phyloP scores from a whole-genome alignment of 2,113 vertebrate species.

The Calonectris borealis region DNA sequence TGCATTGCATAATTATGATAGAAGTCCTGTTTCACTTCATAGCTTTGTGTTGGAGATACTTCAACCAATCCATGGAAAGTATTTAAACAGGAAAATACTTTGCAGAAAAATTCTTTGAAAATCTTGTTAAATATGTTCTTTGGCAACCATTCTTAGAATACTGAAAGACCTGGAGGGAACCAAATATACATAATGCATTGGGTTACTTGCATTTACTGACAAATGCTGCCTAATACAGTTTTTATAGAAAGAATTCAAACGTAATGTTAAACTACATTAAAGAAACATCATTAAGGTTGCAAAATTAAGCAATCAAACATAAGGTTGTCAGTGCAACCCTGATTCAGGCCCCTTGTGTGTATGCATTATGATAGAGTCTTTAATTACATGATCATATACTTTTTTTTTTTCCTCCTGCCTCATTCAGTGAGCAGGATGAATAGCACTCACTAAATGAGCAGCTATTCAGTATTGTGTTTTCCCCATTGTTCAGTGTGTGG shows the following conservation, averaged over 20 bases:
- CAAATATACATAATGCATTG: neutral
- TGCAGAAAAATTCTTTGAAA: neutral
- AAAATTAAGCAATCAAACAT: slow-evolving; percentile 25
- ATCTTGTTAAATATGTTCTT: slow-evolving; percentile 32
- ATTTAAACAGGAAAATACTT: slow-evolving; percentile 1
- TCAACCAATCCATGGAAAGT: neutral
- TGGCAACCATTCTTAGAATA: neutral
- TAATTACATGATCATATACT: slow-evolving; percentile 25
- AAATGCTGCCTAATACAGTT: neutral
- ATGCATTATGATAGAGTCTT: slow-evolving; percentile 2
- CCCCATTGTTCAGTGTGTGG: slow-evolving; percentile 23
- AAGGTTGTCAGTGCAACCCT: neutral
- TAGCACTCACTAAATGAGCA: neutral
- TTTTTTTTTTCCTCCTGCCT: neutral
- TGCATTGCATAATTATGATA: slow-evolving; percentile 41
- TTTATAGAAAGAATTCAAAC: neutral
- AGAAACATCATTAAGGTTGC: neutral
- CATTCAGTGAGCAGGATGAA: slow-evolving; percentile 5
- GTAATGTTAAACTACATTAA: slow-evolving; percentile 1
- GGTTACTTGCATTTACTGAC: slow-evolving; percentile 2
- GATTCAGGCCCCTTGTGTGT: neutral
- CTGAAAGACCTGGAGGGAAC: slow-evolving; percentile 1
- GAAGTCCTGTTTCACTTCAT: slow-evolving; percentile 24
- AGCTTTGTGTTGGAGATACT: slow-evolving; percentile 6
- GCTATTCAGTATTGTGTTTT: slow-evolving; percentile 28